These are phyloP conservation scores for Ennomos erosarius DNA, from an alignment of 2,888 invertebrate species.

Conservation along the genomic window DNA sequence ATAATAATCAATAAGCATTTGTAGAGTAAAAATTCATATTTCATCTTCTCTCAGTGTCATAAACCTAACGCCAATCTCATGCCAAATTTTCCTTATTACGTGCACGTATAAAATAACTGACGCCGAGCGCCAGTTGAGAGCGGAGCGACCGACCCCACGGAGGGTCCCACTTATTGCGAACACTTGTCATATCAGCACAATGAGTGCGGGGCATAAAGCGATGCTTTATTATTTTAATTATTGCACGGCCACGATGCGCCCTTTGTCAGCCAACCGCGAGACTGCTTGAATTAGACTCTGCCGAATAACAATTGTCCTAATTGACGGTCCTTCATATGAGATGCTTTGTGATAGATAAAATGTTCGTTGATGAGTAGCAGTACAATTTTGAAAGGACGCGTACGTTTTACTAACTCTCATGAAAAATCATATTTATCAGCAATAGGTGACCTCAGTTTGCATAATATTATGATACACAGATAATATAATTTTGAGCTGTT, in stretches of 20 bases:
- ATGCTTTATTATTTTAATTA: conserved; percentile 85
- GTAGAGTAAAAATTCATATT: conserved; percentile 1
- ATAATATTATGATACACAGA: too few species aligned
- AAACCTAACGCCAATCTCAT: conserved; percentile 18
- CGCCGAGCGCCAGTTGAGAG: conserved; percentile 16
- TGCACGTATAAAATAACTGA: conserved; percentile 37
- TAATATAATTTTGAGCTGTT: too few species aligned
- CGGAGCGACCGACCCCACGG: conserved; percentile 47
- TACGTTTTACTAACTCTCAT: too few species aligned
- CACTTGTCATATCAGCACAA: conserved; percentile 83
- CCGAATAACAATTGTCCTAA: conserved; percentile 66
- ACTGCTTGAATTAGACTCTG: conserved; percentile 64
- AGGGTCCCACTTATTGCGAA: conserved; percentile 77
- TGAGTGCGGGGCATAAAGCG: conserved; percentile 58
- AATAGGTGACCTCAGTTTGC: too few species aligned
- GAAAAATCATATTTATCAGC: too few species aligned
- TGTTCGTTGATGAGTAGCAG: conserved; percentile 27
- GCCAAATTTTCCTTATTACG: conserved; percentile 30
- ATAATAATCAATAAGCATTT: conserved; percentile 1
- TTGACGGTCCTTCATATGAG: conserved; percentile 63
- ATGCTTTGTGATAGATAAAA: conserved; percentile 21
- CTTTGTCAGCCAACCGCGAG: conserved; percentile 70
- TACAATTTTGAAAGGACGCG: too few species aligned
- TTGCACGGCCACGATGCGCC: conserved; percentile 75
- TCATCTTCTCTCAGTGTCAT: conserved; percentile 12